These are phyloP conservation scores for Ammodytes marinus DNA, from an alignment of 2,113 vertebrate genomes.

Conservation along the genomic window DNA sequence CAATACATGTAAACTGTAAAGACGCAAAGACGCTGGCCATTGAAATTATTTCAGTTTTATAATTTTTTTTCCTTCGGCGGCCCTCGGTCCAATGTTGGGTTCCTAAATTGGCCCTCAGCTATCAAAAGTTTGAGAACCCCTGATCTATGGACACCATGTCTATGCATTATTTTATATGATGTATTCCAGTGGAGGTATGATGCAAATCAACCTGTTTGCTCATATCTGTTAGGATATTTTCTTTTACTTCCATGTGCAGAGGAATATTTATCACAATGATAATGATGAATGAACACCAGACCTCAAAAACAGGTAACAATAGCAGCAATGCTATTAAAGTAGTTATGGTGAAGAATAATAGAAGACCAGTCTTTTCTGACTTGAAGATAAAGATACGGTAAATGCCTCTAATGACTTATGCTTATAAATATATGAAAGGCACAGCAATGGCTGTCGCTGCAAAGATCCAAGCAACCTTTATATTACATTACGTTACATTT, in stretches of 20 bases:
- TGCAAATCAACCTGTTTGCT: slow-evolving; percentile 23
- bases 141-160: not conserved
- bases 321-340: not conserved
- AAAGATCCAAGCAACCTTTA: not conserved
- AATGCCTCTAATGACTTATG: not conserved
- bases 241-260: not conserved
- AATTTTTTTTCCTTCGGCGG: too few relatives aligned
- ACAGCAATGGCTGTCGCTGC: not conserved
- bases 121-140: too few relatives aligned
- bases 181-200: slow-evolving; percentile 6
- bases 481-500: not conserved
- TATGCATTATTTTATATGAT: not conserved
- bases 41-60: too few relatives aligned
- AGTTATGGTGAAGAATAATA: slow-evolving; percentile 9
- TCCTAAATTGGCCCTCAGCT: too few relatives aligned
- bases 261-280: slow-evolving; percentile 26
- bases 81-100: too few relatives aligned
- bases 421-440: not conserved
- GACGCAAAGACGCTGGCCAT: too few relatives aligned
- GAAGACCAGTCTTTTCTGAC: not conserved
- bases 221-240: slow-evolving; percentile 12
- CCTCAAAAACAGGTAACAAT: slow-evolving; percentile 7
- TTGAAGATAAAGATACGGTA: not conserved
- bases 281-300: slow-evolving; percentile 17
- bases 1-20: too few relatives aligned